Base-by-base conservation (phyloP, 2,888 invertebrate species). In the Tanytarsus gracilentus region DNA sequence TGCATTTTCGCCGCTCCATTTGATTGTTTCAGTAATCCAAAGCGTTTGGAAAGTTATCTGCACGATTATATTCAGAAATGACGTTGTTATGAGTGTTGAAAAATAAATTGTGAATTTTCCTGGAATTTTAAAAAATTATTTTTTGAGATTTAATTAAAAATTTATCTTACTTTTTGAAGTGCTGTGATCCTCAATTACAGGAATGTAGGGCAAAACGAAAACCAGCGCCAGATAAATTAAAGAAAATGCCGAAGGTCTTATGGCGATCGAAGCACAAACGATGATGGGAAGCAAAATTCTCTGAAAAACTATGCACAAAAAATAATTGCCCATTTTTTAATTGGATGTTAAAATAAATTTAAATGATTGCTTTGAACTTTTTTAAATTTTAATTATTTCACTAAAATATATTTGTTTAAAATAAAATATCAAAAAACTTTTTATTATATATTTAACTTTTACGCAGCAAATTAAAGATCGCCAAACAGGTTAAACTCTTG, bases 181-280 rank as follows among this genome's bases (percentile, higher is more conserved):
- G 11, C 16, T 27, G 1, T 26, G 23, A n/a, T 16, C 21, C 3
- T 50, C 14, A 2, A 4, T 21, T 1, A 50, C 4, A 5, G 53
- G 39, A 23, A 53, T 25, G 11, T 36, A 53, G 5, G 53, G 53
- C 16, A 33, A 14, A 4, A 53, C 11, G 33, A 53, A 53, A 6
- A 53, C 21, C 33, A 36, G 25, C n/a, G 6, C 8, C 11, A n/a
- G 25, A 27, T 44, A 21, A 16, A 53, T 9, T 29, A 53, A n/a
- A 2, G 53, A 53, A 16, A 53, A n/a, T 18, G 4, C 23, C 1
- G 25, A 4, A 2, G 53, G 53, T 5, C 53, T 14, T 1, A 53
- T 6, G 9, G 18, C 33, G 4, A 53, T 36, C n/a, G n/a, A n/a
- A 21, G 36, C 53, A 36, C 16, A 18, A 16, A 21, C 11, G 44